Percentiles rank a stretch among this genome's conserved stretches.
Evolutionary conservation across 2,113 vertebrate species (phyloP).

Genomic region (Ornithorhynchus anatinus): DNA sequence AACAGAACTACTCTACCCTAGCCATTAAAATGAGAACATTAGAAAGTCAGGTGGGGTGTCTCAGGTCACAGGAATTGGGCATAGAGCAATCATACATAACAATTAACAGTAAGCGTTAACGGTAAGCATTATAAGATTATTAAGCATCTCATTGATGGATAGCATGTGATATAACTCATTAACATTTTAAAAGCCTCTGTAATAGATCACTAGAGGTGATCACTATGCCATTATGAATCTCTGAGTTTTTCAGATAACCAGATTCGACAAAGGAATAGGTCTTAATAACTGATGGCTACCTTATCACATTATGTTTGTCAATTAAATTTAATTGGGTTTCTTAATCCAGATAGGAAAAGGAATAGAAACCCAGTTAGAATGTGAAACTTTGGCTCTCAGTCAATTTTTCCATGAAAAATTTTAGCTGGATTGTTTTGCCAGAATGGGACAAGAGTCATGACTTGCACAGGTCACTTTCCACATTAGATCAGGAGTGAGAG

Average conservation of each 20-base stretch:
- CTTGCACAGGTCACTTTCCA: neutral
- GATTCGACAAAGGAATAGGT: neutral
- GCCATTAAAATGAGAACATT: too few species aligned
- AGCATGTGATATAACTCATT: neutral
- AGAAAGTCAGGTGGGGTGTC: too few species aligned
- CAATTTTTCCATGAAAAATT: neutral
- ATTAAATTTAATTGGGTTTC: neutral
- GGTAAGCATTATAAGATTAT: too few species aligned
- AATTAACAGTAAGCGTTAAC: too few species aligned
- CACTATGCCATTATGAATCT: fast-evolving
- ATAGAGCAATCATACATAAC: too few species aligned
- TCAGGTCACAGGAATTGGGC: too few species aligned
- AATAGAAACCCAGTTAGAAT: neutral
- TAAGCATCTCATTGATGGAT: neutral
- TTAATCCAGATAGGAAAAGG: neutral
- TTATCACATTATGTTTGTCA: neutral
- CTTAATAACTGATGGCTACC: neutral
- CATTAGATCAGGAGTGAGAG: neutral
- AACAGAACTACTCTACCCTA: too few species aligned
- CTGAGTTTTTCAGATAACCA: neutral
- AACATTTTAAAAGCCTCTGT: neutral
- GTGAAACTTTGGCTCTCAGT: neutral
- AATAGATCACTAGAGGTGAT: neutral
- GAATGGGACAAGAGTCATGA: neutral
- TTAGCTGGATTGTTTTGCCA: neutral